A percentile compares a stretch with the other conserved stretches of the same genome.
These are phyloP conservation scores for Petrophora chlorosata DNA, from an alignment of 2,888 invertebrate species.

Conservation along the genomic window DNA sequence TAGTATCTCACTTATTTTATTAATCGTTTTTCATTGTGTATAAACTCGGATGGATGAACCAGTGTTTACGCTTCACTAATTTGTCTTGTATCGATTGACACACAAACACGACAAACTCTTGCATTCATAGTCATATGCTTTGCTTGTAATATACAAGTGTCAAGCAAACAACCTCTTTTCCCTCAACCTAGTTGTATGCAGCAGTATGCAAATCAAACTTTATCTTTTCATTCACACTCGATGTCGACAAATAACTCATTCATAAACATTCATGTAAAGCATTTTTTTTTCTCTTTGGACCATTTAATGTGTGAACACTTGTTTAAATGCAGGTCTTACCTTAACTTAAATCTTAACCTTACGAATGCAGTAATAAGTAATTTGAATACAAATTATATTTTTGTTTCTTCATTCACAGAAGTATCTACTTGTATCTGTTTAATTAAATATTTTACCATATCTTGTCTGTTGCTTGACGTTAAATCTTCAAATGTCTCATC, in stretches of 20 bases:
- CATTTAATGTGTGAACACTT: constrained; percentile 39
- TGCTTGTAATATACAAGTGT: constrained; percentile 25
- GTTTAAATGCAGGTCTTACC: constrained; percentile 38
- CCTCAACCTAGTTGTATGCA: constrained; percentile 21
- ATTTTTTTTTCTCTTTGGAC: constrained; percentile 34
- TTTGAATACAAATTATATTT: too few species aligned
- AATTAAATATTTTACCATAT: constrained; percentile 1
- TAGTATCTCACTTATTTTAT: too few species aligned
- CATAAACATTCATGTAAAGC: constrained; percentile 43
- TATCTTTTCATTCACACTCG: constrained; percentile 45
- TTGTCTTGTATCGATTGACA: constrained; percentile 30
- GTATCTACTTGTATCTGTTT: neutral
- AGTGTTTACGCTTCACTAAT: too few species aligned
- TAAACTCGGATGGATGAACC: too few species aligned
- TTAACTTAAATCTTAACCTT: constrained; percentile 39
- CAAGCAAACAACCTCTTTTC: constrained; percentile 35
- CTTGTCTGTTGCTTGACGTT: constrained; percentile 2
- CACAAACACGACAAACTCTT: constrained; percentile 30
- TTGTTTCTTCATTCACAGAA: neutral
- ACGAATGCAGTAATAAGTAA: too few species aligned
- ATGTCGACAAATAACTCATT: constrained; percentile 43
- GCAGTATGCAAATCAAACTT: constrained; percentile 40
- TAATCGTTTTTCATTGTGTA: too few species aligned
- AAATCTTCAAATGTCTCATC: constrained; percentile 36
- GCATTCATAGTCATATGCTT: constrained; percentile 36